Evolutionary conservation across 2,797 vertebrate genomes (phyloP), one percentile per base, ranked within the genome.

Genomic region (Epinephelus awoara): DNA sequence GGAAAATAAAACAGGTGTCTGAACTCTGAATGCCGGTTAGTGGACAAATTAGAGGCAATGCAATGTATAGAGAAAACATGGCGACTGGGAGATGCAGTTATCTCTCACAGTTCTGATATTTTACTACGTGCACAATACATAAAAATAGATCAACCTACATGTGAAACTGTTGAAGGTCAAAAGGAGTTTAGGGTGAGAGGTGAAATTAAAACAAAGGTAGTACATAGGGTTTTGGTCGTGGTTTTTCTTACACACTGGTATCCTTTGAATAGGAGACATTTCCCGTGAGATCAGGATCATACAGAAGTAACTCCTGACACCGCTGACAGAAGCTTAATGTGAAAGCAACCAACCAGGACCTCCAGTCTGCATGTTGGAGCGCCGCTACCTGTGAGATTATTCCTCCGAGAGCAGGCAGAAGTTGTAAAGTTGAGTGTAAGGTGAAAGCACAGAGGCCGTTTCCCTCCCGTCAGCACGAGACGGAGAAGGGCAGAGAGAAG

Each of bases 1-100:
- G 84, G 77, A 49, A 84, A 88, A 84, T 75, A 82, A 75, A 84
- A 88, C 84, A 80, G 76, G 85, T 87, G 69, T 80, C 66, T 71
- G 67, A 76, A 70, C 72, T 75, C 79, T 70, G 65, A 71, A 67
- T 67, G 80, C 42, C 21, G 12, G 81, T 75, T 62, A 82, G 70
- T 67, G 64, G 71, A 63, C 69, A 70, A 64, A 76, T 70, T 64
- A 72, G 55, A 75, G n/a, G 19, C 61, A 17, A 23, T 64, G n/a
- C 0, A 13, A 17, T 56, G 23, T 57, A 29, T 21, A 18, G 69
- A 40, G 59, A 25, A 67, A 57, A 21, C 12, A 52, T 50, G 14
- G 11, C 5, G 12, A 58, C 6, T 15, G 18, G 18, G n/a, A 27
- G 18, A 23, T 29, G 44, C 25, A 11, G 15, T 71, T 47, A 46